These are phyloP conservation scores for Pithys albifrons DNA, from an alignment of 2,113 vertebrate genomes.

Conservation along the genomic window DNA sequence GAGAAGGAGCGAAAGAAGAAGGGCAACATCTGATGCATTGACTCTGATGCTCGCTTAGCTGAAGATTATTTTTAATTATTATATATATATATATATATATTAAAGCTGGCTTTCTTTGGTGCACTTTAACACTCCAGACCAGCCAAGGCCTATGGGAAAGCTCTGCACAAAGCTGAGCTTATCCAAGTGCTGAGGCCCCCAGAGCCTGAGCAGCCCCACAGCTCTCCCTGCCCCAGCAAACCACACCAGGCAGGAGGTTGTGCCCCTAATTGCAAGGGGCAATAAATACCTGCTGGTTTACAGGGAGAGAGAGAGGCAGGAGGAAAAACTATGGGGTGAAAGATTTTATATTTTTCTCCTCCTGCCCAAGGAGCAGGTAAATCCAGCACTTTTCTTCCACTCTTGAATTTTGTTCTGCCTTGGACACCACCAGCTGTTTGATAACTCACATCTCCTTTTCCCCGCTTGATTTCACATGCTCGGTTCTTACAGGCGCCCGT, in stretches of 20 bases:
- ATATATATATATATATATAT: too few species aligned
- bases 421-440: not conserved
- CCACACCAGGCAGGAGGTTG: not conserved
- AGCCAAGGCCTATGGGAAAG: not conserved
- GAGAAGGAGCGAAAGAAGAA: not conserved
- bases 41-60: not conserved
- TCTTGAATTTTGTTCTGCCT: not conserved
- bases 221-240: not conserved
- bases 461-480: fast-evolving
- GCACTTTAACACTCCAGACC: not conserved
- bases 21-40: fast-evolving
- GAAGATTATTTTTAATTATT: not conserved
- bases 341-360: not conserved
- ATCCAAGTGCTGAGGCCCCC: fast-evolving
- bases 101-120: not conserved
- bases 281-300: fast-evolving
- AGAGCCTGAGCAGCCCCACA: fast-evolving
- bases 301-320: too few species aligned
- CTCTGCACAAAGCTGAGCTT: not conserved
- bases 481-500: not conserved
- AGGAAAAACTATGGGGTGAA: not conserved
- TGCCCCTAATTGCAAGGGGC: not conserved
- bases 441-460: not conserved
- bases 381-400: not conserved
- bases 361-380: not conserved